Percentiles rank a stretch among this genome's conserved stretches.
These are phyloP conservation scores for Mycetomoellerius zeteki DNA, from an alignment of 1,140 invertebrate species.

Conservation along the genomic window DNA sequence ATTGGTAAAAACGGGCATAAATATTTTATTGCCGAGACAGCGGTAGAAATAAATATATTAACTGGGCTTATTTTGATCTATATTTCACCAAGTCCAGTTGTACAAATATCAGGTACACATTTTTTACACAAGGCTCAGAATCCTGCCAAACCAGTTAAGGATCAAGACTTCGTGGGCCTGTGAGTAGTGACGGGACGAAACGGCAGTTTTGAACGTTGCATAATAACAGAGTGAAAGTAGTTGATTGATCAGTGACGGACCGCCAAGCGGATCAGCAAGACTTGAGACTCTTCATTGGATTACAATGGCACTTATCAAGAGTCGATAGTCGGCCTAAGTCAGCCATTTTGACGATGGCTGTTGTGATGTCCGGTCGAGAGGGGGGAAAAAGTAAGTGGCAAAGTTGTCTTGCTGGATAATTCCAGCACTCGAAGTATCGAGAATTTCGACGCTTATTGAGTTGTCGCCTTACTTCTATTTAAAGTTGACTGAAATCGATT, in stretches of 20 bases:
- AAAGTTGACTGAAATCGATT: not conserved
- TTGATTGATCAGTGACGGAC: slow-evolving; percentile 37
- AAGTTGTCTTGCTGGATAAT: not conserved
- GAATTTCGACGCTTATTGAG: not conserved
- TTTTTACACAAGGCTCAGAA: not conserved
- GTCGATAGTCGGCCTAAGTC: slow-evolving; percentile 10
- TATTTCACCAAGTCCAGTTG: not conserved
- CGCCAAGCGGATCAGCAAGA: slow-evolving; percentile 6
- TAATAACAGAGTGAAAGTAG: slow-evolving; percentile 46
- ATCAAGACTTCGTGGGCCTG: not conserved
- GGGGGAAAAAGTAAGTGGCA: not conserved
- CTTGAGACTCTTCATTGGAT: slow-evolving; percentile 37
- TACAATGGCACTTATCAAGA: slow-evolving; percentile 33
- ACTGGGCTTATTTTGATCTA: not conserved
- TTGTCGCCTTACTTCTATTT: not conserved
- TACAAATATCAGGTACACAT: not conserved
- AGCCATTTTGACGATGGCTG: not conserved
- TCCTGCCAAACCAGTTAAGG: slow-evolving; percentile 31
- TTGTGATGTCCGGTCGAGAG: not conserved
- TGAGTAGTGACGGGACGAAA: slow-evolving; percentile 4
- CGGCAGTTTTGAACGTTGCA: slow-evolving; percentile 54
- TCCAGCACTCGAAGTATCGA: not conserved
- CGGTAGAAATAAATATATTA: not conserved
- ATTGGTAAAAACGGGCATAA: no score
- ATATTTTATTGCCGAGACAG: no score